Base-by-base conservation (phyloP, 2,113 vertebrate genomes). In the Dasyornis broadbenti region DNA sequence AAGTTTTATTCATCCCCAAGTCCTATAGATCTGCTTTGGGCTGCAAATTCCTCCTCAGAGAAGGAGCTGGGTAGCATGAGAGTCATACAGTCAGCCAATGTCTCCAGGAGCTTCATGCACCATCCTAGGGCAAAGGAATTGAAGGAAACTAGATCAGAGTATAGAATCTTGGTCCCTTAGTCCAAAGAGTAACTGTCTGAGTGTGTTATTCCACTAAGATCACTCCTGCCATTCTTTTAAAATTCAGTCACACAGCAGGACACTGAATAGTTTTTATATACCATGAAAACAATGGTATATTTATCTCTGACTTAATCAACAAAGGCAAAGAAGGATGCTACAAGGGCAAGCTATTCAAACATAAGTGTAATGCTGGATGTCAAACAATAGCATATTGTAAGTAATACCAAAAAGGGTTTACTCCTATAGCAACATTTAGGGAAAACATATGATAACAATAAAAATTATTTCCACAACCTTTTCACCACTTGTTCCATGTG, bases 391-490 rank as follows among this genome's bases (percentile, higher is more conserved):
- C 53, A 90, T 85, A 92, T 93, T 98, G 93, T 97, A 96, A 98
- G 88, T 86, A 90, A 96, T 83, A 92, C 72, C 82, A 85, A 53
- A 90, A 96, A 97, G 96, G 23, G 82, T 92, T 97, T 96, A 81
- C 59, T 96, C 80, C 91, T 97, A 97, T 82, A 97, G 85, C 96
- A 96, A 94, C 90, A 92, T 94, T 78, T 90, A 92, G 80, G 71
- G 56, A 96, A 97, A 97, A 97, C 97, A 97, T 97, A 97, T 97
- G 97, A 98, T 94, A 97, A 97, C 94, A 97, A 98, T 98, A 98
- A 97, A 98, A 97, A 97, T 88, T 44, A 97, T 96, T 97, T 97
- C 94, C 93, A 95, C 82, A 86, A 94, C 65, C 91, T 97, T 98
- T 97, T 98, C 96, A 98, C 78, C 97, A 96, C 96, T 89, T 83